Base-by-base conservation (phyloP, 2,113 vertebrate genomes). In the Eurypyga helias region DNA sequence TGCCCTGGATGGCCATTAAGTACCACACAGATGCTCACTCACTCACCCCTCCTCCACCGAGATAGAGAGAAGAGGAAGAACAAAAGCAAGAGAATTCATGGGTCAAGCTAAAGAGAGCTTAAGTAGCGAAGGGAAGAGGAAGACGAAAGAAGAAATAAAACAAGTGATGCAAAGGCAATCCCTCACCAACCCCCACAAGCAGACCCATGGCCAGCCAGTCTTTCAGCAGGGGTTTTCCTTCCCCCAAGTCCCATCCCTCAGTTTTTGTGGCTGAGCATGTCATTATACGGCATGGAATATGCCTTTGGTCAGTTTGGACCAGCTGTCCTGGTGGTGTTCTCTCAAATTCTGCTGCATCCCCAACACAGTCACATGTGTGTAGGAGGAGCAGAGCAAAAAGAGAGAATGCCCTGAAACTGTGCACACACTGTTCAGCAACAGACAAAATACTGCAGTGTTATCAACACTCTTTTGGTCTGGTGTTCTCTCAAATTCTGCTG, bases 71-170 rank as follows among this genome's bases (percentile, higher is more conserved):
- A 54, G 6, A 78, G 64, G 65, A 95, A 88, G 33, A 85, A 25
- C 16, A 92, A 79, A 79, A 90, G 61, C 7, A 85, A 60, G 48
- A 86, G 66, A 82, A 46, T 9, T 75, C 38, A 79, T 5, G 3
- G 15, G 65, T 55, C 9, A 29, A 78, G 28, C 79, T 58, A 70
- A 81, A 76, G n/a, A 38, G 34, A 76, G 18, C 26, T 81, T 58
- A 54, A 85, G 46, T 19, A 85, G 70, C 3, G 1, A 87, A 92
- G 16, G 21, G 66, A 90, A 88, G 83, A 70, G 51, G 65, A 90
- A 95, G 81, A 81, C 80, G n/a, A 64, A 93, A 91, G 60, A 80
- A 90, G 48, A 89, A 91, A 48, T 55, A 87, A 92, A 86, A 79
- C 28, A 76, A 88, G 34, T 10, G 57, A 78, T 33, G 38, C 51